Evolutionary conservation across 1,140 invertebrate genomes (phyloP), one percentile per base, ranked within the genome.

Genomic region (Bradysia coprophila): DNA sequence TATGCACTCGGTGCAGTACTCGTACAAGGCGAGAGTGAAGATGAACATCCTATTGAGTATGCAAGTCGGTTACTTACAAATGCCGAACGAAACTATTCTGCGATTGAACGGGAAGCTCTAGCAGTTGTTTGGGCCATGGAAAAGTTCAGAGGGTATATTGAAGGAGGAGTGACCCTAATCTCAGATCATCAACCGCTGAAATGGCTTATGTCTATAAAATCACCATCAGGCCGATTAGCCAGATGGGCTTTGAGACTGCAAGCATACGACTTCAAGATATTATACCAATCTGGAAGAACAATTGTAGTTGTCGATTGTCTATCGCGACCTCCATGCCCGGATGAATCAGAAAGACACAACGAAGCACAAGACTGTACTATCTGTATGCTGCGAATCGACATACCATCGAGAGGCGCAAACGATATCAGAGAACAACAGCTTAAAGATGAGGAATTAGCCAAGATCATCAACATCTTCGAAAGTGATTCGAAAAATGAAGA

Each of bases 21-120:
- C 16, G 4, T 38, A 3, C 36, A 38, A 38, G 13, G 6, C 6
- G 10, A 38, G 21, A 18, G 11, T 3, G 36, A 11, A 4, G 15
- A 19, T 5, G 36, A 38, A 18, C 5, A 18, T 8, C 3, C 11
- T 4, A 19, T 21, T 2, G 36, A 2, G 4, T 38, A 38, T 38
- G 18, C 18, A 18, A 18, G n/a, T 21, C 21, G 57, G 21, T 33
- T 50, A 8, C 38, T 68, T 15, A 47, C 34, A 11, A 22, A 31
- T 9, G 42, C 49, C n/a, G 64, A 69, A 50, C 45, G 34, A 24
- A 61, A 63, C 32, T 68, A 62, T 34, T 44, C 39, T 1, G 52
- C 48, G 9, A 57, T 53, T 1, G 59, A 65, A 44, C 21, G 51
- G 40, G 64, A 66, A 51, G 48, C 49, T 45, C 45, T 68, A 9